phyloP scores from a whole-genome alignment of 1,140 invertebrate genomes.

The Pentalonia nigronervosa region DNA sequence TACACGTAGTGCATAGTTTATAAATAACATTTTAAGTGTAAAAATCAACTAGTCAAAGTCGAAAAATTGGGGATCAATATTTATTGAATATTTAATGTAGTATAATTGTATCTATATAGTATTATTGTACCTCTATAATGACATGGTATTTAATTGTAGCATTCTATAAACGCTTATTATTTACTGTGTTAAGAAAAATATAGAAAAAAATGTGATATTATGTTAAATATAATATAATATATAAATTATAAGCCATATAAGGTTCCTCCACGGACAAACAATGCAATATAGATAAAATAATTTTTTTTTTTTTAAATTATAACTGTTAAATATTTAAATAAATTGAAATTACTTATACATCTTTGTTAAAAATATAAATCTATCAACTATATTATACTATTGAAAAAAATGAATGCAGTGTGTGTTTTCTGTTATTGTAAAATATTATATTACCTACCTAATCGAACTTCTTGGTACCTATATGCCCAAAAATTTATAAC shows the following conservation, averaged over 20 bases:
- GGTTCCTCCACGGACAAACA: not conserved
- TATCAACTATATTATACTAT: not conserved
- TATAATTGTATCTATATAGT: not conserved
- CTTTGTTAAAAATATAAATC: conserved; percentile 4
- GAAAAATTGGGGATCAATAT: conserved; percentile 33
- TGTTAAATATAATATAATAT: conserved; percentile 17
- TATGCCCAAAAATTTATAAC: not conserved
- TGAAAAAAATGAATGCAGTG: not conserved
- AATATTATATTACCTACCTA: not conserved
- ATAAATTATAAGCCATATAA: not conserved
- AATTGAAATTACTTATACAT: not conserved
- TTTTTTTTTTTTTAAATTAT: conserved; percentile 8
- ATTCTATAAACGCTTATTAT: not conserved
- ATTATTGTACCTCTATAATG: not conserved
- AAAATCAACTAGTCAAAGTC: not conserved
- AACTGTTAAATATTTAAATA: conserved; percentile 23
- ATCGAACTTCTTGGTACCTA: not conserved
- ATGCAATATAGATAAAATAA: not conserved
- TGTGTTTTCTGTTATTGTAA: not conserved
- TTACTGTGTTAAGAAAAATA: not conserved
- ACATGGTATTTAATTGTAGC: not conserved
- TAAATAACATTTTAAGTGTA: not conserved
- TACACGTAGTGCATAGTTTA: not conserved
- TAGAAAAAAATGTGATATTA: conserved; percentile 21
- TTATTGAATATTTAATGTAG: not conserved